Percentiles rank a stretch among this genome's conserved stretches.
Conservation (phyloP, 2,888 invertebrate genomes). For the Meliscaeva auricollis region DNA sequence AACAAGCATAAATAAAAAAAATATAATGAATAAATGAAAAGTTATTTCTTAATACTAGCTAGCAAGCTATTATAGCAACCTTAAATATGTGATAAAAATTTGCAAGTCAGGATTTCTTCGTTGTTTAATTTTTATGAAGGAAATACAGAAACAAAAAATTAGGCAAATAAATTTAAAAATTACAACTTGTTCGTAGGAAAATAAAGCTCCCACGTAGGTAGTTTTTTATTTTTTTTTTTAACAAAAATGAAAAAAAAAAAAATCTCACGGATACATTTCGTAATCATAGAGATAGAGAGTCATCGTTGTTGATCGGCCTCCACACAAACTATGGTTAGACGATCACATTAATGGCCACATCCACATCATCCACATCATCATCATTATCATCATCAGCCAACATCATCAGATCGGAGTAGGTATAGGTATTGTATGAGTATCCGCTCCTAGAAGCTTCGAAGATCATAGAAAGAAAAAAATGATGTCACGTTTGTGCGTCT, state of each 20-base stretch:
- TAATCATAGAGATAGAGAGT: conserved; percentile 37
- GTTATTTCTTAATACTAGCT: neutral
- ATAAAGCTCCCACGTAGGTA: conserved; percentile 29
- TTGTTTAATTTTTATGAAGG: neutral
- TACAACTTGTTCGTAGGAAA: neutral
- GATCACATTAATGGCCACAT: conserved; percentile 30
- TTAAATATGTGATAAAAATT: neutral
- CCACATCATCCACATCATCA: conserved; percentile 42
- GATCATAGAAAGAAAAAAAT: conserved; percentile 48
- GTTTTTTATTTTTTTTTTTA: neutral
- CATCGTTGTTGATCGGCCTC: conserved; percentile 51
- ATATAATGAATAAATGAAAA: conserved; percentile 2
- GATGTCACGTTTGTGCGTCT: conserved; percentile 71
- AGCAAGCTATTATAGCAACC: conserved; percentile 7
- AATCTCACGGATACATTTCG: conserved; percentile 36
- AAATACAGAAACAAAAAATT: no score
- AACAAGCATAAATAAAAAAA: conserved; percentile 2
- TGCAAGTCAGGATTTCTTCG: conserved; percentile 11
- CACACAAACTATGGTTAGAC: conserved; percentile 32
- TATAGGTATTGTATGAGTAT: conserved; percentile 9
- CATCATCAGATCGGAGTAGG: conserved; percentile 34
- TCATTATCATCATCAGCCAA: conserved; percentile 37
- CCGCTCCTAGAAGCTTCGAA: conserved; percentile 63
- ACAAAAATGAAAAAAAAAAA: neutral
- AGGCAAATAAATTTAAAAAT: no score